phyloP scores from a whole-genome alignment of 1,140 invertebrate species.

The Mizuhopecten yessoensis region DNA sequence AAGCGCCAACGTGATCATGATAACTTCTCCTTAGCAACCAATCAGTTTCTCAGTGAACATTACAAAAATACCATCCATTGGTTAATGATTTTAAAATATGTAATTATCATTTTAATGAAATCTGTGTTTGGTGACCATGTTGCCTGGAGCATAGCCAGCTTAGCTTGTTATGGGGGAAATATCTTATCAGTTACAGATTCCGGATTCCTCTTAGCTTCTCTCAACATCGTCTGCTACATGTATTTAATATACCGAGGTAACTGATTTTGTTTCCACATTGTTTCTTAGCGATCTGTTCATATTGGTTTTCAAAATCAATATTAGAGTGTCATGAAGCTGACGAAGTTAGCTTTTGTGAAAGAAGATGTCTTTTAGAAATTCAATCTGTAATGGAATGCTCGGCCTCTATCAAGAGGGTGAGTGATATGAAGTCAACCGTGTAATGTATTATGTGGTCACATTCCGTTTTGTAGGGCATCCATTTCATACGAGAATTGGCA shows the following conservation, averaged over 20 bases:
- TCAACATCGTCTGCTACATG: too few relatives aligned
- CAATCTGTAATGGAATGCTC: not conserved
- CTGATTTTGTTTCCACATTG: too few relatives aligned
- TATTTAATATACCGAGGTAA: too few relatives aligned
- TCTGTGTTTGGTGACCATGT: not conserved
- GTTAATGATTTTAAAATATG: not conserved
- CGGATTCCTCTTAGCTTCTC: too few relatives aligned
- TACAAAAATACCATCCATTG: constrained; percentile 4
- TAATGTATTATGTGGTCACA: not conserved
- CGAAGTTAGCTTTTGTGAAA: not conserved
- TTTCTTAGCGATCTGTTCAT: not conserved
- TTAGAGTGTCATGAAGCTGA: not conserved
- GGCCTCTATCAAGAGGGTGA: not conserved
- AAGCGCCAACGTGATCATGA: constrained; percentile 20
- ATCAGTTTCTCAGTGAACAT: not conserved
- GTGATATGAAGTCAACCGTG: not conserved
- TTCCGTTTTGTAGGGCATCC: not conserved
- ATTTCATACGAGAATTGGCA: not conserved
- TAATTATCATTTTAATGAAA: constrained; percentile 4
- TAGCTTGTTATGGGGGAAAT: not conserved
- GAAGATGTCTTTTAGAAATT: not conserved
- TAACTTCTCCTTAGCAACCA: not conserved
- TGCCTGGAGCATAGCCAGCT: not conserved
- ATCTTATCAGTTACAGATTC: not conserved
- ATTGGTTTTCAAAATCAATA: not conserved